Evolutionary conservation across 2,888 invertebrate species (phyloP), one percentile per base, ranked within the genome.

Genomic region (Meandrusa payeni): DNA sequence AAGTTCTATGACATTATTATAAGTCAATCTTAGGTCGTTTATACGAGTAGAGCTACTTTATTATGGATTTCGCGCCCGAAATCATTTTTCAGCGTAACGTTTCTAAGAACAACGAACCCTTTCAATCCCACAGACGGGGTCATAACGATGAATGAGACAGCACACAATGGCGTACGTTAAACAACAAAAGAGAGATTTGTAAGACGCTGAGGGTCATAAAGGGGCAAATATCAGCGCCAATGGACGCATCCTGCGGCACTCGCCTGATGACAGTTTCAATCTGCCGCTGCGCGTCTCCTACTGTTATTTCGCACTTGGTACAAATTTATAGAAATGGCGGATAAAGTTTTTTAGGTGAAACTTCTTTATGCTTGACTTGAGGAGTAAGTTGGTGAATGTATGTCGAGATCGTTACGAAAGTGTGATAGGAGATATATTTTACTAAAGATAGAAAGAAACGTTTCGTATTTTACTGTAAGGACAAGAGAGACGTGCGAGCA

Each of bases 201-300:
- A 46, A 51, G 29, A 33, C 39, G 49, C 57, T 41, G 55, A 49
- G 55, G 54, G 57, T 56, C 57, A 62, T 70, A 71, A 68, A 69
- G 61, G 64, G 57, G 53, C 57, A 54, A 57, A 57, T 59, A 54
- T 60, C 55, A 52, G 53, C 45, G 42, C 59, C 67, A 76, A 76
- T 76, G 56, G 59, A 45, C 59, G 57, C 67, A 67, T 79, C 78
- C 78, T 76, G 78, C 54, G 64, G 59, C 46, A 51, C 48, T 31
- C 36, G 32, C 2, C 36, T 47, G 51, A 57, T 52, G 54, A 55
- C 54, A 50, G 48, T 43, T 54, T 49, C 53, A 57, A 57, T 61
- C 56, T 52, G 43, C 38, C 44, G 33, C 33, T 29, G 34, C 28
- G 38, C 48, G 38, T 47, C 50, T 49, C 37, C 11, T 27, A 27